These are phyloP conservation scores for Xylota segnis DNA, from an alignment of 2,888 invertebrate genomes.

Conservation along the genomic window DNA sequence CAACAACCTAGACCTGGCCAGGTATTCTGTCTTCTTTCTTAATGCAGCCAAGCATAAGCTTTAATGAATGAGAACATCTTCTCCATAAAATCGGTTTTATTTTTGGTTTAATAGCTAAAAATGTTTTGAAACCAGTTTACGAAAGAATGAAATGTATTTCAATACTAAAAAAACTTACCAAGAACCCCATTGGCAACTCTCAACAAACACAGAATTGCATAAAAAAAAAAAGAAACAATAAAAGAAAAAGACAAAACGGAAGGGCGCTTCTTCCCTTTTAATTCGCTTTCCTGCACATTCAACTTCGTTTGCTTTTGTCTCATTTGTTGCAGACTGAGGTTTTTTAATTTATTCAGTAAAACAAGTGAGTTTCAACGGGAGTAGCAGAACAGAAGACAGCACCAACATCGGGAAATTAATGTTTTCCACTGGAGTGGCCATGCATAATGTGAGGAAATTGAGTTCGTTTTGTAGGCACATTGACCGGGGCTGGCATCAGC, in stretches of 20 bases:
- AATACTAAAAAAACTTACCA: neutral
- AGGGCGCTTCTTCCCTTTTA: constrained; percentile 61
- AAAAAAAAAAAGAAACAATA: constrained; percentile 6
- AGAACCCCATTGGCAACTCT: constrained; percentile 52
- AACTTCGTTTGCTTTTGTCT: constrained; percentile 61
- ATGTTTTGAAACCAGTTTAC: too few species aligned
- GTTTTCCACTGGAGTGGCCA: constrained; percentile 72
- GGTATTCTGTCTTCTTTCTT: too few species aligned
- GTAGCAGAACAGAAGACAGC: constrained; percentile 1
- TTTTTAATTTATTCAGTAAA: constrained; percentile 60
- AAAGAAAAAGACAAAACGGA: constrained; percentile 40
- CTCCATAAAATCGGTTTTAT: too few species aligned
- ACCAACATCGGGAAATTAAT: constrained; percentile 64
- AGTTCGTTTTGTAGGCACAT: constrained; percentile 66
- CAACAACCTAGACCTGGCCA: too few species aligned
- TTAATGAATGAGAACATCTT: too few species aligned
- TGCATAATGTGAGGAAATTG: constrained; percentile 73
- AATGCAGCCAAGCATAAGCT: too few species aligned
- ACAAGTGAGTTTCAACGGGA: constrained; percentile 17
- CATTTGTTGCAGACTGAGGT: constrained; percentile 59
- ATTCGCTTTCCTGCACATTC: constrained; percentile 59
- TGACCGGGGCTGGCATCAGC: constrained; percentile 22
- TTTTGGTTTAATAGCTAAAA: too few species aligned
- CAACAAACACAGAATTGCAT: constrained; percentile 19
- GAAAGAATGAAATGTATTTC: too few species aligned